phyloP scores from a whole-genome alignment of 1,140 invertebrate genomes.

The Drosophila teissieri region DNA sequence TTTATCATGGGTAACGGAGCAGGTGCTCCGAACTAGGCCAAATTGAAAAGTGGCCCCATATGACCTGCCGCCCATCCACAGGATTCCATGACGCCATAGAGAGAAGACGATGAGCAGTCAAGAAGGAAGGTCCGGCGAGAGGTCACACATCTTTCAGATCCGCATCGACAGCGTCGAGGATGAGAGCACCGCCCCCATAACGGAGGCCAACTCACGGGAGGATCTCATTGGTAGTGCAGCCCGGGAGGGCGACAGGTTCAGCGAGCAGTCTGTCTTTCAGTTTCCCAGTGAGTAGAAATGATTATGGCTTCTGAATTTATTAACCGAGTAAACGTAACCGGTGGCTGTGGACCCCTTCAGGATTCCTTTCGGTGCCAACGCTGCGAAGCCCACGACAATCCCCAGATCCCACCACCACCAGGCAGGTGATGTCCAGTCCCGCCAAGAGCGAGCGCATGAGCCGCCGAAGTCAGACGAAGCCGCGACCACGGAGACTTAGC shows the following conservation, averaged over 20 bases:
- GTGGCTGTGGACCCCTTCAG: slow-evolving; percentile 13
- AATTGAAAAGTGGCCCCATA: slow-evolving; percentile 36
- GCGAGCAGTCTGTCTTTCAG: slow-evolving; percentile 57
- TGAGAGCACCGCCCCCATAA: slow-evolving; percentile 76
- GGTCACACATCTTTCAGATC: slow-evolving; percentile 72
- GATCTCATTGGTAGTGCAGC: slow-evolving; percentile 67
- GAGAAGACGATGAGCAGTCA: slow-evolving; percentile 62
- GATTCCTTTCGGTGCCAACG: slow-evolving; percentile 79
- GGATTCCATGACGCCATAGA: slow-evolving; percentile 33
- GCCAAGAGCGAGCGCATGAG: slow-evolving; percentile 75
- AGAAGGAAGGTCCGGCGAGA: slow-evolving; percentile 27
- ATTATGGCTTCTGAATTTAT: too few species aligned
- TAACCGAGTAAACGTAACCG: too few species aligned
- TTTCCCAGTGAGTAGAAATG: slow-evolving; percentile 63
- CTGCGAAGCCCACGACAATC: slow-evolving; percentile 57
- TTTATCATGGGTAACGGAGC: slow-evolving; percentile 64
- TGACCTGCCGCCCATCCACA: slow-evolving; percentile 26
- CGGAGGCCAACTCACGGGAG: slow-evolving; percentile 72
- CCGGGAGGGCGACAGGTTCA: slow-evolving; percentile 42
- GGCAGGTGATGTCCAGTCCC: slow-evolving; percentile 77
- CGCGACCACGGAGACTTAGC: slow-evolving; percentile 65
- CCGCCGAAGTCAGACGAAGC: slow-evolving; percentile 49
- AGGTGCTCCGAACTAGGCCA: slow-evolving; percentile 60
- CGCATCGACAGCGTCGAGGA: slow-evolving; percentile 78
- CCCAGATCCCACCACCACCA: slow-evolving; percentile 26